These are phyloP conservation scores for Aphaenogaster floridana DNA, from an alignment of 1,140 invertebrate species.

Conservation along the genomic window DNA sequence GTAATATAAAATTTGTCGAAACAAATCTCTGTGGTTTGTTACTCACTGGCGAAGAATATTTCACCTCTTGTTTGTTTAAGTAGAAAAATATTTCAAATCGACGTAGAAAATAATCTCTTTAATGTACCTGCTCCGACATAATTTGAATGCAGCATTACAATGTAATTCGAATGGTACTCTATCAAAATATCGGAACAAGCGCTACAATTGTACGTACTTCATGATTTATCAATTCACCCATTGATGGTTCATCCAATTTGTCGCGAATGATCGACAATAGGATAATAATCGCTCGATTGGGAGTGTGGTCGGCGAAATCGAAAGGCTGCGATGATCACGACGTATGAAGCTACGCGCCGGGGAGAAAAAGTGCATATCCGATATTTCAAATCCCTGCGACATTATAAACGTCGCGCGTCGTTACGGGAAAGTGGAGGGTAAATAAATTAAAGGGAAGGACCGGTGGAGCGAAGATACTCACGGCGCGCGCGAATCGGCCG, in stretches of 20 bases:
- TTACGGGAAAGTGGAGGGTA: conserved; percentile 4
- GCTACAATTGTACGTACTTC: not conserved
- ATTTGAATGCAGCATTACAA: conserved; percentile 4
- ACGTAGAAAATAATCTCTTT: conserved; percentile 8
- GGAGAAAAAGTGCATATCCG: not conserved
- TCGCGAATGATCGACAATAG: conserved; percentile 18
- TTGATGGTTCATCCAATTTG: not conserved
- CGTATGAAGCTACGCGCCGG: not conserved
- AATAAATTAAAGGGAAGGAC: conserved; percentile 35
- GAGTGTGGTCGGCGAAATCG: not conserved
- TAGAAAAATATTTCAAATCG: not conserved
- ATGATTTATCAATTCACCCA: conserved; percentile 2
- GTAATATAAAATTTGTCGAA: no score
- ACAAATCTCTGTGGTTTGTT: no score
- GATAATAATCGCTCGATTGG: conserved; percentile 1
- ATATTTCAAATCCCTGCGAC: not conserved
- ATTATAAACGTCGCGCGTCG: conserved; percentile 3
- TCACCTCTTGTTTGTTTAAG: no score
- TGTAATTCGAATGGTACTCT: not conserved
- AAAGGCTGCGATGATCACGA: not conserved
- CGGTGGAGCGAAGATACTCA: conserved; percentile 1
- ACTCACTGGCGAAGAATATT: no score
- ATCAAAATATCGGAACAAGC: conserved; percentile 7
- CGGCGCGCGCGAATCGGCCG: conserved; percentile 13
- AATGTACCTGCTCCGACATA: not conserved